phyloP scores from a whole-genome alignment of 92 coral and sea anemone species.

The Pocillopora grandis region DNA sequence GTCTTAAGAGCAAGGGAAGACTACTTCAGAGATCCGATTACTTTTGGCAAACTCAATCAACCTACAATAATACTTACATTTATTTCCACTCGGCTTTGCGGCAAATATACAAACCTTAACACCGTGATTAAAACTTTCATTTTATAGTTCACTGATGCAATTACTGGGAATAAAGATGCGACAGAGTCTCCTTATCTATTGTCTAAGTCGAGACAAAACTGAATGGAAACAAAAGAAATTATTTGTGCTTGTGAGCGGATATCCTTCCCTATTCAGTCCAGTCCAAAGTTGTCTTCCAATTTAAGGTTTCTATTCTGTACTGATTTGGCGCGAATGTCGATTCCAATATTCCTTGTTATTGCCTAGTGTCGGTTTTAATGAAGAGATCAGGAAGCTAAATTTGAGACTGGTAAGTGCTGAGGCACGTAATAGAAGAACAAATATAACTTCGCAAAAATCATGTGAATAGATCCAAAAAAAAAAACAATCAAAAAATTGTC shows the following conservation, averaged over 20 bases:
- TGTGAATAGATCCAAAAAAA: no score
- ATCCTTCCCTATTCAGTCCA: not conserved
- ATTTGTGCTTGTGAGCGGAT: not conserved
- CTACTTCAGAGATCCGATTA: not conserved
- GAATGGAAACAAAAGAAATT: not conserved
- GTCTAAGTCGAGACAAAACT: not conserved
- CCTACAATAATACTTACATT: not conserved
- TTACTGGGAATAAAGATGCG: not conserved
- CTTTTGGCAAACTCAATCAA: not conserved
- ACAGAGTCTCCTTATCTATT: not conserved
- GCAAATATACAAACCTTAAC: not conserved
- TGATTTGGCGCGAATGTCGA: not conserved
- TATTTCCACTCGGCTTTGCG: not conserved
- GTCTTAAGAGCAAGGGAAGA: not conserved
- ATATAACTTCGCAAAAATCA: no score
- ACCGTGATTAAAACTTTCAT: not conserved
- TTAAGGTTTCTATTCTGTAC: not conserved
- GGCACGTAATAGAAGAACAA: no score
- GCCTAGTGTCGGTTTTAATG: no score
- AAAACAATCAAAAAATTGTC: no score
- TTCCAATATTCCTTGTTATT: not conserved
- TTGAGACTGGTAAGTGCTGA: no score
- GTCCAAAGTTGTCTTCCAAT: not conserved
- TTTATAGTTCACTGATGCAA: slow-evolving; percentile 10
- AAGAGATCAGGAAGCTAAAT: no score